Base-by-base conservation (phyloP, 2,113 vertebrate genomes). In the Tetraodon nigroviridis region DNA sequence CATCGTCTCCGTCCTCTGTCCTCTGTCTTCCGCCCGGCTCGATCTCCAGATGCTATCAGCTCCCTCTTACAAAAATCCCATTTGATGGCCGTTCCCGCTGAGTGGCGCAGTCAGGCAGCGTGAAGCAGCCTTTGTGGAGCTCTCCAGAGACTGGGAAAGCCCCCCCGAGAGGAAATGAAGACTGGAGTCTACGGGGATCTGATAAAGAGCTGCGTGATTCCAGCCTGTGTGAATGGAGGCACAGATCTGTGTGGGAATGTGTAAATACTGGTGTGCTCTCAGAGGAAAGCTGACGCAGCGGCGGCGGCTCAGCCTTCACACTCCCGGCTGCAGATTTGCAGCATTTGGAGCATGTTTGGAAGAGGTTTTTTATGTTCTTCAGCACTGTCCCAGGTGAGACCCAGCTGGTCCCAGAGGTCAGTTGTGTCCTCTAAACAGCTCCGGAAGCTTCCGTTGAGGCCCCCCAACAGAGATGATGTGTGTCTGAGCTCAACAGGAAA, bases 41-140 rank as follows among this genome's bases (percentile, higher is more conserved):
- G 27, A 76, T 64, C 10, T 76, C 55, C 69, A 82, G 81, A 86
- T 86, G 73, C 64, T 69, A 85, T 85, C 86, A 70, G 67, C 67
- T 53, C 75, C 67, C 73, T 70, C 51, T 70, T 71, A 78, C 78
- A 76, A 57, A 10, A 74, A 64, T 71, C 66, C 60, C 70, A 82
- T 85, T 85, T 85, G 62, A 81, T 79, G 86, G 70, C 66, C 65
- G 73, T 78, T 84, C 62, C 55, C 61, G 71, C 73, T 76, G 79
- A 84, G 67, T 73, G 71, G 69, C 77, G 64, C 65, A 19, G 51
- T 50, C 66, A 73, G 70, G 62, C 75, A 57, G 74, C 78, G 76
- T 81, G 73, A 84, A 69, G 74, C 65, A 5, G 61, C 22, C 81
- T 84, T 81, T 86, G 84, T 88, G 60, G 76, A 74, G n/a, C 1